Evolutionary conservation across 2,888 invertebrate species (phyloP).

Genomic region (Phyllotreta cruciferae): DNA sequence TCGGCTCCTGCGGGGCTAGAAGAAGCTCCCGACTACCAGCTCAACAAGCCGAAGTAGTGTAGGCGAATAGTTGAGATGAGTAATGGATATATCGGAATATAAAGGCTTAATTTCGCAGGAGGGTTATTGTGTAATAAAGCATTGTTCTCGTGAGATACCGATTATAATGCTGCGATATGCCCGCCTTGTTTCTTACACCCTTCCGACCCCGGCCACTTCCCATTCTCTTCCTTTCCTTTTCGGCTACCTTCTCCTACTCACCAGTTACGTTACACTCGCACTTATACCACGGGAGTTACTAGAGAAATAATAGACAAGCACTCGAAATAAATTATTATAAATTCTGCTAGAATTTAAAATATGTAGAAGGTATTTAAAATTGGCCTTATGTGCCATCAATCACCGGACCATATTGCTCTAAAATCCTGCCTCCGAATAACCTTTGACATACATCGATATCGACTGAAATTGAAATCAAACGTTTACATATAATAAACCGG

Average conservation of each 20-base stretch:
- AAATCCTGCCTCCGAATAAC: no score
- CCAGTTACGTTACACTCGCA: neutral
- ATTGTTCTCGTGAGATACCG: constrained; percentile 61
- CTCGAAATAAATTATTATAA: no score
- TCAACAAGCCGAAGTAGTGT: constrained; percentile 42
- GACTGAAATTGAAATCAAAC: no score
- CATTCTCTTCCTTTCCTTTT: constrained; percentile 35
- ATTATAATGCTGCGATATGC: constrained; percentile 51
- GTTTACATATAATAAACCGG: no score
- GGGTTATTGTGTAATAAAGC: constrained; percentile 61
- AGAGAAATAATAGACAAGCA: neutral
- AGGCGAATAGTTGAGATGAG: constrained; percentile 54
- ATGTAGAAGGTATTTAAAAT: no score
- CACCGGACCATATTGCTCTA: no score
- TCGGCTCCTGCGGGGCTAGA: constrained; percentile 34
- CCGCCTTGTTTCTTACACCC: constrained; percentile 51
- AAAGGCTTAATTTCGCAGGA: constrained; percentile 60
- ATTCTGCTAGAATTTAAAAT: no score
- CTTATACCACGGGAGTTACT: neutral
- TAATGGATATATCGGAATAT: constrained; percentile 60
- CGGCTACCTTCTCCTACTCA: neutral
- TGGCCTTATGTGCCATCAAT: no score
- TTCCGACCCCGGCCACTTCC: constrained; percentile 46
- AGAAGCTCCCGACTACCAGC: constrained; percentile 34
- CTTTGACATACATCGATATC: no score